A percentile compares a stretch with the other conserved stretches of the same genome.
phyloP scores from a whole-genome alignment of 2,797 vertebrate genomes.

The Danio choprae region DNA sequence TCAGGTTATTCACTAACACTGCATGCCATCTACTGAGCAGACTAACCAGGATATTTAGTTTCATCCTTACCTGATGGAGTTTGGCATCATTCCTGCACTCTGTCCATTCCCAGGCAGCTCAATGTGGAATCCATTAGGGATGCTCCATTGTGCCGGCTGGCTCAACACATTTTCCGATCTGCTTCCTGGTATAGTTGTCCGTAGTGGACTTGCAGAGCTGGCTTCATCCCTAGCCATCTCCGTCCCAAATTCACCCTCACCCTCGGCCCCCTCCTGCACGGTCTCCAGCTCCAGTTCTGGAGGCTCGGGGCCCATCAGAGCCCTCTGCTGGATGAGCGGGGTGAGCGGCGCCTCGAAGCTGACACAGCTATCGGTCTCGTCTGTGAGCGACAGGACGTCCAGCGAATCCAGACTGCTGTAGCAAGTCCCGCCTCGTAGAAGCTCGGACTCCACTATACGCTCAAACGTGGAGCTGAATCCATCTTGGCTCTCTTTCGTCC shows the following conservation, averaged over 20 bases:
- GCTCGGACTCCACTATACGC: constrained; percentile 94
- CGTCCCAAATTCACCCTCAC: constrained; percentile 65
- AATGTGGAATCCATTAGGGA: constrained; percentile 90
- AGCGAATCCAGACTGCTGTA: constrained; percentile 97
- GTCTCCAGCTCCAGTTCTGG: constrained; percentile 84
- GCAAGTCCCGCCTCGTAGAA: constrained; percentile 90
- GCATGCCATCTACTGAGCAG: constrained; percentile 72
- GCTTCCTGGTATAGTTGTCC: constrained; percentile 91
- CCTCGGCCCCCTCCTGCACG: constrained; percentile 78
- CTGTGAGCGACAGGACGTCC: constrained; percentile 93
- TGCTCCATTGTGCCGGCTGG: constrained; percentile 81
- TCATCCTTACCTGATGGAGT: constrained; percentile 86
- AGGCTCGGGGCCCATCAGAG: constrained; percentile 85
- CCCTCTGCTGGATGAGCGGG: constrained; percentile 94
- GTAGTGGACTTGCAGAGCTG: constrained; percentile 85
- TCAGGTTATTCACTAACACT: constrained; percentile 41
- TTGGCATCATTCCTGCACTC: constrained; percentile 81
- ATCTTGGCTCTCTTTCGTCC: constrained; percentile 86
- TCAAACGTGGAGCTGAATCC: constrained; percentile 97
- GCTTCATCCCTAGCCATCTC: constrained; percentile 56
- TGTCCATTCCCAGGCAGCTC: constrained; percentile 75
- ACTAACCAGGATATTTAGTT: constrained; percentile 30
- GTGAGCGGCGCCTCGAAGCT: constrained; percentile 96
- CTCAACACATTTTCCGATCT: constrained; percentile 94
- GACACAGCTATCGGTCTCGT: constrained; percentile 96